Evolutionary conservation across 2,888 invertebrate genomes (phyloP).

Genomic region (Axea sp.): DNA sequence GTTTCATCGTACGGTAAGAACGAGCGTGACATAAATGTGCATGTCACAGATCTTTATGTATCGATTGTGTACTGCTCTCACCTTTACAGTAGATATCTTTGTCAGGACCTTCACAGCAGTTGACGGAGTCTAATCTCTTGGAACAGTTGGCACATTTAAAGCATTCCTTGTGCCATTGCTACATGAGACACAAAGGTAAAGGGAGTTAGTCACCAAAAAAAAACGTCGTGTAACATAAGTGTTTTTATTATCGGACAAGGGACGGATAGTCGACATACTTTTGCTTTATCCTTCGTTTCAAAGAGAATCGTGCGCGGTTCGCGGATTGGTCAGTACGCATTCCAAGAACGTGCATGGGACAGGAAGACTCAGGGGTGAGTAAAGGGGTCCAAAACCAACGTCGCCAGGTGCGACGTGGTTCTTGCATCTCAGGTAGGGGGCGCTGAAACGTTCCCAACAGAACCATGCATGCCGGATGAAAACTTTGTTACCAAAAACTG

Average conservation of each 20-base stretch:
- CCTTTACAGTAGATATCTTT: slow-evolving; percentile 98
- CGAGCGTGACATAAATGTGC: slow-evolving; percentile 52
- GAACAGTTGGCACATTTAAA: slow-evolving; percentile 94
- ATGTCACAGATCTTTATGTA: slow-evolving; percentile 48
- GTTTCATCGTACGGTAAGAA: too few relatives aligned
- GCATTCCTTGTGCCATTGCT: slow-evolving; percentile 96
- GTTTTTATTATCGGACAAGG: slow-evolving; percentile 50
- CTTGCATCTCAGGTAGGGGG: too few relatives aligned
- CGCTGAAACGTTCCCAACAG: too few relatives aligned
- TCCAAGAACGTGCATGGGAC: too few relatives aligned
- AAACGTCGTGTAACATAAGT: slow-evolving; percentile 2
- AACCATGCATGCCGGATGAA: too few relatives aligned
- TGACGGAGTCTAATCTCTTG: slow-evolving; percentile 93
- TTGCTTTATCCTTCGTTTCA: slow-evolving; percentile 17
- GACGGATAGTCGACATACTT: slow-evolving; percentile 35
- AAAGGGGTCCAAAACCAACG: too few relatives aligned
- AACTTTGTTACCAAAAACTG: too few relatives aligned
- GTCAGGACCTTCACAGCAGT: slow-evolving; percentile 96
- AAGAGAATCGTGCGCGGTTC: too few relatives aligned
- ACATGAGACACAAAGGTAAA: slow-evolving; percentile 79
- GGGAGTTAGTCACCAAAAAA: slow-evolving; percentile 71
- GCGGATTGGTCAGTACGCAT: too few relatives aligned
- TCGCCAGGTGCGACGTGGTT: too few relatives aligned
- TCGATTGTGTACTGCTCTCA: slow-evolving; percentile 77
- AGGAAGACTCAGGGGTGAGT: too few relatives aligned